A percentile compares a stretch with the other conserved stretches of the same genome.
Conservation (phyloP, 2,113 vertebrate genomes). For the Apteryx mantelli region DNA sequence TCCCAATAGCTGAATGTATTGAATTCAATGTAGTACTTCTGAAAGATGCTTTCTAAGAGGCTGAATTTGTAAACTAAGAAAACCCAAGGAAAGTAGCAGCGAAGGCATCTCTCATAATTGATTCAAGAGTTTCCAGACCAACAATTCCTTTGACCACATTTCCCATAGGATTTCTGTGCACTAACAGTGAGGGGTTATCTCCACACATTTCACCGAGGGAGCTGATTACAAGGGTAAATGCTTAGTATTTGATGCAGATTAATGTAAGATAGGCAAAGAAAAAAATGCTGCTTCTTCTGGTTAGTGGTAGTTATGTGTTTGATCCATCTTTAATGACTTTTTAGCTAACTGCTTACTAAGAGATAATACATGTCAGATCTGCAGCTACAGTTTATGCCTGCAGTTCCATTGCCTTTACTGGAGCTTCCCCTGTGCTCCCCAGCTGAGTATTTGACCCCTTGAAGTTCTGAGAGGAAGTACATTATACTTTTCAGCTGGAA, state of each 20-base stretch:
- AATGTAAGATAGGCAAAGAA: not conserved
- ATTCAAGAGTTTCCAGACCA: not conserved
- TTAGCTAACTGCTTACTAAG: not conserved
- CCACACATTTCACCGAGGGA: not conserved
- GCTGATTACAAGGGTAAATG: not conserved
- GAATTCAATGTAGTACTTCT: not conserved
- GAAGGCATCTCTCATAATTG: not conserved
- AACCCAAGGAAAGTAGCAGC: not conserved
- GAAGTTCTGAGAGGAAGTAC: conserved; percentile 39
- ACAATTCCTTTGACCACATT: not conserved
- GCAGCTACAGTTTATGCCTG: not conserved
- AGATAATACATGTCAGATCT: not conserved
- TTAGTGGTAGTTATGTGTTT: not conserved
- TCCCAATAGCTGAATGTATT: not conserved
- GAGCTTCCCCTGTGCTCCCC: not conserved
- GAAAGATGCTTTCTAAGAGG: not conserved
- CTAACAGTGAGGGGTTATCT: not conserved
- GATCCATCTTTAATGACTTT: not conserved
- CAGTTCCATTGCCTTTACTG: not conserved
- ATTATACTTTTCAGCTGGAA: conserved; percentile 52
- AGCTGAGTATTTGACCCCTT: not conserved
- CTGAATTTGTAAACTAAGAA: not conserved
- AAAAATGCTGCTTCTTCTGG: not conserved
- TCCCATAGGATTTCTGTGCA: not conserved
- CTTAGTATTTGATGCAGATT: not conserved